Base-by-base conservation (phyloP, 2,888 invertebrate species). In the Lithodes maja region DNA sequence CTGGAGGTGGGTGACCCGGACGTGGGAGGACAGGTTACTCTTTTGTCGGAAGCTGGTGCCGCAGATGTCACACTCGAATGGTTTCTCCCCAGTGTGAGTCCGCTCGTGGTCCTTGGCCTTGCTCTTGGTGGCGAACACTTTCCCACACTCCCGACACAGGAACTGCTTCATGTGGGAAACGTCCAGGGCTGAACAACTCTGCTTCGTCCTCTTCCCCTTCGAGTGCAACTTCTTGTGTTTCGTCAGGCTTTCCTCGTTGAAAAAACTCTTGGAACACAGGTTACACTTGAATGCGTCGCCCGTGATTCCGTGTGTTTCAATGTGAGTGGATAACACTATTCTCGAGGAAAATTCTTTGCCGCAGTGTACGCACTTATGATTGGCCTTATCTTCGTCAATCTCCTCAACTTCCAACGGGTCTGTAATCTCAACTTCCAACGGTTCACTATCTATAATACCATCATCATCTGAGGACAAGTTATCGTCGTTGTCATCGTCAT, bases 51-150 rank as follows among this genome's bases (percentile, higher is more conserved):
- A 97, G 0, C 96, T 95, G 0, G 97, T 96, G 1, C 96, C 96
- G 93, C 97, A 97, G 82, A 96, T 94, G 92, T 97, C 96, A 93
- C 97, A 97, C 92, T 96, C 95, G 93, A 93, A 93, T 3, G 93
- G 93, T 74, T 92, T 92, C 86, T 93, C 93, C 0, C 93, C 97
- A 0, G 97, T 97, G 92, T 97, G 97, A 2, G 95, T 96, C 55
- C 97, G 94, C 93, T 96, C 96, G 92, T 97, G 97, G 93, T 97
- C 97, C 15, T 96, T 94, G 0, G 97, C 96, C 93, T 97, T 97
- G 0, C 96, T 96, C 78, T 96, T 95, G 0, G 97, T 90, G 49
- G 87, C 84, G 79, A 92, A 92, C 68, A 86, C 83, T 85, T 92
- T 92, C 15, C 79, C 83, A 81, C 92, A 92, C 17, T 92, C 82